Conservation (phyloP, 2,797 vertebrate species). For the Benthosema pterotum region DNA sequence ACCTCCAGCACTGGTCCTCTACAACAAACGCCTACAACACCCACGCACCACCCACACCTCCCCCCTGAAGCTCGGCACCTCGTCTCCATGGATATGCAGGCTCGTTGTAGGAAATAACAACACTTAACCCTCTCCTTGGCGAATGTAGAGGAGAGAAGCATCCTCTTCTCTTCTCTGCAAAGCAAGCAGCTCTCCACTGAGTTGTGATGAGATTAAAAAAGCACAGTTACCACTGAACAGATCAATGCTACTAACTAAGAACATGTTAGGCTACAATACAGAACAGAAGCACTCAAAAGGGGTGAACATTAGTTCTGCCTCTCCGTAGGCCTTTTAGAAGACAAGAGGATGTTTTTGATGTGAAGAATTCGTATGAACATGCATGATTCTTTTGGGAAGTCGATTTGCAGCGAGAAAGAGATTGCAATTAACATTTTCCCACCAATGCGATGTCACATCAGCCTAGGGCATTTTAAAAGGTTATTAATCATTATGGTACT, state of each 20-base stretch:
- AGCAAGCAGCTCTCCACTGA: constrained; percentile 27
- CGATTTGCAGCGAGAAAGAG: constrained; percentile 8
- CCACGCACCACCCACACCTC: constrained; percentile 40
- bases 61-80: constrained; percentile 55
- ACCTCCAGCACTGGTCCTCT: constrained; percentile 59
- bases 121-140: constrained; percentile 67
- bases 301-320: constrained; percentile 33
- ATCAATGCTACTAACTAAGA: constrained; percentile 5
- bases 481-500: constrained; percentile 8
- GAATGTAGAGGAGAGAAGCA: constrained; percentile 29
- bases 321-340: constrained; percentile 6
- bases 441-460: background rate
- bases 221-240: constrained; percentile 14
- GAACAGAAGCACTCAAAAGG: constrained; percentile 8
- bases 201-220: constrained; percentile 30
- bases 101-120: constrained; percentile 67
- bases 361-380: too few relatives aligned
- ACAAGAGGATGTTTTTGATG: too few relatives aligned
- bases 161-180: constrained; percentile 19
- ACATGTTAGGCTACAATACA: constrained; percentile 28
- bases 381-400: constrained; percentile 14
- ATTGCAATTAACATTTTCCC: background rate
- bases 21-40: constrained; percentile 61
- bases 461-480: background rate
- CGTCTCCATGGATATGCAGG: constrained; percentile 82